A percentile compares a stretch with the other conserved stretches of the same genome.
These are phyloP conservation scores for Monopterus albus DNA, from an alignment of 2,113 vertebrate species.

Conservation along the genomic window DNA sequence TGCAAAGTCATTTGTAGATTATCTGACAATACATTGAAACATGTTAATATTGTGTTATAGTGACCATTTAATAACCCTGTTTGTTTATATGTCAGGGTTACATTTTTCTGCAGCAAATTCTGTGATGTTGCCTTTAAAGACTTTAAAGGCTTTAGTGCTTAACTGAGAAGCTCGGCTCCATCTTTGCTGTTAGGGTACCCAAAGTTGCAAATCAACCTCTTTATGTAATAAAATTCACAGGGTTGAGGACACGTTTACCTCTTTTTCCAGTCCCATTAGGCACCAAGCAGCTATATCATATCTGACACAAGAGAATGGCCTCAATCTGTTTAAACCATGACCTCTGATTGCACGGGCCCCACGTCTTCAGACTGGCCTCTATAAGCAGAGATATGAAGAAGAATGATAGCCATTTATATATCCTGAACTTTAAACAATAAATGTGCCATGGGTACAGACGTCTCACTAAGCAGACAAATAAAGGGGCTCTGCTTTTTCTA, in stretches of 20 bases:
- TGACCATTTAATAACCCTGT: constrained; percentile 22
- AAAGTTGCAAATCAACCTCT: constrained; percentile 71
- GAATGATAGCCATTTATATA: constrained; percentile 65
- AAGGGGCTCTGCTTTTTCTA: constrained; percentile 63
- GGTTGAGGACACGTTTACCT: constrained; percentile 79
- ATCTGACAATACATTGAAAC: constrained; percentile 61
- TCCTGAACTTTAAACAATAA: constrained; percentile 67
- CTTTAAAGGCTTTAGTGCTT: constrained; percentile 40
- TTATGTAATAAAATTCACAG: constrained; percentile 80
- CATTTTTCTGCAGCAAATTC: constrained; percentile 18
- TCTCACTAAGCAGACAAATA: constrained; percentile 62
- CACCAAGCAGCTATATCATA: constrained; percentile 78
- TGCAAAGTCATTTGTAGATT: constrained; percentile 70
- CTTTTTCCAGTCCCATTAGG: constrained; percentile 80
- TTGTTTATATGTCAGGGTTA: constrained; percentile 55
- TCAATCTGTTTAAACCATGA: constrained; percentile 80
- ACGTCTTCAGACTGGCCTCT: constrained; percentile 55
- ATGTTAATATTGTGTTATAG: constrained; percentile 37
- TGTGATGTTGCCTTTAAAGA: constrained; percentile 38
- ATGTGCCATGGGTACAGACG: constrained; percentile 70
- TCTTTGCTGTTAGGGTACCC: constrained; percentile 50
- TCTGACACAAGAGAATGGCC: constrained; percentile 74
- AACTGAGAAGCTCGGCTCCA: constrained; percentile 55
- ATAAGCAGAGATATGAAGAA: constrained; percentile 54
- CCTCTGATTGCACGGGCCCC: constrained; percentile 65